Base-by-base conservation (phyloP, 92 coral and sea anemone species). In the Palythoa heliodiscus region DNA sequence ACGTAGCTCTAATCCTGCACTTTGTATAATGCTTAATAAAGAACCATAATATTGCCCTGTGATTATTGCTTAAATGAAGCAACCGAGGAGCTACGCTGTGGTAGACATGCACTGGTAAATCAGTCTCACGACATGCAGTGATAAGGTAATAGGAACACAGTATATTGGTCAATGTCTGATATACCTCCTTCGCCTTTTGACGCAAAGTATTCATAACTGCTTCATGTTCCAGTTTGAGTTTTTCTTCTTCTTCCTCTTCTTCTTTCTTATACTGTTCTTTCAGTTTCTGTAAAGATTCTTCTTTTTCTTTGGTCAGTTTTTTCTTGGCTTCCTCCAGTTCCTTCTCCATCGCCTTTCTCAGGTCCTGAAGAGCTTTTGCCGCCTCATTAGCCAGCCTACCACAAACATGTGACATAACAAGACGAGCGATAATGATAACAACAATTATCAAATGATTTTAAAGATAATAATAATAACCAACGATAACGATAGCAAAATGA, bases 171-270 rank as follows among this genome's bases (percentile, higher is more conserved):
- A n/a, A 3, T 67, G 15, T 20, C 38, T 29, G 5, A 24, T n/a
- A 29, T 6, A 76, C 81, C 71, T 96, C 99, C 48, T 90, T 88
- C 11, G 95, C 96, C 78, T 93, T 93, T 52, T 90, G 86, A 40
- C 95, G 95, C 52, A 97, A 87, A 66, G 96, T 93, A 72, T 89
- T 91, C 98, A 97, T 97, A 64, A 95, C 96, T 12, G 92, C 71
- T 22, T 93, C 98, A 47, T 97, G 98, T 84, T 91, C 87, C 11
- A 88, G 87, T 39, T 91, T 84, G 7, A 97, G 76, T 60, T 89
- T 92, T 4, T 89, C 91, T 77, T 97, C 99, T 83, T 95, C 99
- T 10, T 77, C 85, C 43, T 97, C 97, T 86, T 92, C 94, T 52
- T 95, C 98, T 70, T 48, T 89, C 52, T 87, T 52, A 15, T 84